Base-by-base conservation (phyloP, 1,140 invertebrate species). In the Belonocnema kinseyi region DNA sequence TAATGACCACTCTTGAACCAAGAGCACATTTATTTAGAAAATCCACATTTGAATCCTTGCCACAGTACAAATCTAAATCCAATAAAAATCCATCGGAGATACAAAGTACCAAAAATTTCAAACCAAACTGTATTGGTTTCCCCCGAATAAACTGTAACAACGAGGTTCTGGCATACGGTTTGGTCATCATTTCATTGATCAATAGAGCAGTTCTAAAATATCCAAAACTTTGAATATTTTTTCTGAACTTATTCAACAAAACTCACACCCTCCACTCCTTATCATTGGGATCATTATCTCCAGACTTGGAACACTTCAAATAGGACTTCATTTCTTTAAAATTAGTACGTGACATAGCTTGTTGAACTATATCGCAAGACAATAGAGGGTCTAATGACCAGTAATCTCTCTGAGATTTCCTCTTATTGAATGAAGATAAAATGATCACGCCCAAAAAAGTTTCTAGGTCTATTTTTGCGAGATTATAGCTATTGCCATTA, bases 51-150 rank as follows among this genome's bases (percentile, higher is more conserved):
- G 76, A 77, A 74, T 76, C 78, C 53, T 82, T 80, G 8, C 78
- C 81, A 50, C 78, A 82, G 75, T 82, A 82, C 17, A 80, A 72
- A 80, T 82, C 77, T 7, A 78, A 53, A 77, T 82, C 76, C 26
- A 78, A 72, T 14, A 83, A 51, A 52, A 33, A 79, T 3, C 81
- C 77, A 79, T 78, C 72, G 26, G 74, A 74, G 50, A 71, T 79
- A 71, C 77, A 83, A 0, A 83, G 70, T 10, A 70, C 74, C 81
- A 78, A 82, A 46, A 82, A 77, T 77, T 82, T 82, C 4, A 82
- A 17, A 33, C 78, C 77, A 71, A 82, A 82, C 73, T 76, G 50
- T 75, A 78, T 77, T 33, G 78, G 56, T 77, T 82, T 82, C 8
- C 73, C 53, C 14, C 53, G 13, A 21, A 81, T 79, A 71, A 77